phyloP scores from a whole-genome alignment of 2,113 vertebrate species.

The Cepphus grylle region DNA sequence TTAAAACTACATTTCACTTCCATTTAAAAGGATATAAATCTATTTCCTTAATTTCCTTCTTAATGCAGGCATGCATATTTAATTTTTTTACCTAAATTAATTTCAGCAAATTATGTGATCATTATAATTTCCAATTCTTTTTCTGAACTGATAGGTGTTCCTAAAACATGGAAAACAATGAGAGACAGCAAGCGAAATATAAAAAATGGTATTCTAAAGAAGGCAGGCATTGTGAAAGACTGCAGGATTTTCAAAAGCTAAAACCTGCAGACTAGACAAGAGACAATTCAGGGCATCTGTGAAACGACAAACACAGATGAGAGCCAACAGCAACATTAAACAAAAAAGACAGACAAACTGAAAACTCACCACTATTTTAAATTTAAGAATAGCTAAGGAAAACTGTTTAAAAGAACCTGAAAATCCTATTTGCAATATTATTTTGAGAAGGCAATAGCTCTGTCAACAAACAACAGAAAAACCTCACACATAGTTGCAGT shows the following conservation, averaged over 20 bases:
- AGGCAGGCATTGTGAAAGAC: neutral
- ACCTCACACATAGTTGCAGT: rapidly evolving
- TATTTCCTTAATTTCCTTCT: neutral
- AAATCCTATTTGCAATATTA: neutral
- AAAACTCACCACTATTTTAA: neutral
- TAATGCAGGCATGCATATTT: neutral
- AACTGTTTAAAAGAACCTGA: rapidly evolving
- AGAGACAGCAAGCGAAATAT: neutral
- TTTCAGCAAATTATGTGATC: neutral
- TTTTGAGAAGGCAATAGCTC: neutral
- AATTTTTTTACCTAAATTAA: neutral
- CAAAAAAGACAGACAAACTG: neutral
- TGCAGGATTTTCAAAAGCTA: neutral
- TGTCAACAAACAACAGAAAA: neutral
- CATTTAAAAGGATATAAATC: neutral
- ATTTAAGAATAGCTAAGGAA: neutral
- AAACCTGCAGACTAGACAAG: neutral
- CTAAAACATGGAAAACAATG: neutral
- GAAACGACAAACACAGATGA: neutral
- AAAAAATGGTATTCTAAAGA: neutral
- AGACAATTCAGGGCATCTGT: neutral
- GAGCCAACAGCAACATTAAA: neutral
- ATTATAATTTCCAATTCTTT: neutral
- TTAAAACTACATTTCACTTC: neutral
- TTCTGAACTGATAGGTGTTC: neutral